Percentiles rank a stretch among this genome's conserved stretches.
Conservation (phyloP, 2,888 invertebrate species). For the Eretmocerus hayati region DNA sequence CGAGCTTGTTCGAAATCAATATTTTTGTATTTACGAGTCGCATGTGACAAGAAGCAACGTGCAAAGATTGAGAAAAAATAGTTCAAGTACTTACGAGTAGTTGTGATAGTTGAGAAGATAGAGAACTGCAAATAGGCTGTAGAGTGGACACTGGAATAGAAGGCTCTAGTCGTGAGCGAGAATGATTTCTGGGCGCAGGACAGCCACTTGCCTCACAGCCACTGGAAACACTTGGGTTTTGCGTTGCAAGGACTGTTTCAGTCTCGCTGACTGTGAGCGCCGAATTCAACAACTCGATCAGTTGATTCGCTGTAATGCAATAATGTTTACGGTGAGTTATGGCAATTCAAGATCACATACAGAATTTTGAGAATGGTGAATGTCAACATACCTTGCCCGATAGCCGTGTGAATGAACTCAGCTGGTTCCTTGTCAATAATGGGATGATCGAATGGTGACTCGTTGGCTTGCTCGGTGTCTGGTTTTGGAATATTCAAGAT, state of each 20-base stretch:
- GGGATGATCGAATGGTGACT: conserved; percentile 46
- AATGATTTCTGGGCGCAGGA: conserved; percentile 39
- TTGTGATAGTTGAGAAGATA: conserved; percentile 62
- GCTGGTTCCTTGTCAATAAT: conserved; percentile 54
- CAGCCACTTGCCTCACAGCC: conserved; percentile 43
- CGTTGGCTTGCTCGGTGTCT: conserved; percentile 28
- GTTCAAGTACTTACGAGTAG: conserved; percentile 53
- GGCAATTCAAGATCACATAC: too few species aligned
- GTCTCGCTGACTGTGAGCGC: conserved; percentile 53
- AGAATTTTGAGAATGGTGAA: too few species aligned
- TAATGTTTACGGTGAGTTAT: not conserved
- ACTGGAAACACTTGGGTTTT: conserved; percentile 43
- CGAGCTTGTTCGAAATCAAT: too few species aligned
- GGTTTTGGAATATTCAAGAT: conserved; percentile 67
- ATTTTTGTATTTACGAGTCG: too few species aligned
- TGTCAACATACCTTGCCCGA: conserved; percentile 54
- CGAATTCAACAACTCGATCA: conserved; percentile 53
- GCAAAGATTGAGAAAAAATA: too few species aligned
- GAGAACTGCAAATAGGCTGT: conserved; percentile 57
- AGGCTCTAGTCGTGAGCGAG: conserved; percentile 42
- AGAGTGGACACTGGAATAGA: conserved; percentile 57
- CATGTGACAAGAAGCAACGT: too few species aligned
- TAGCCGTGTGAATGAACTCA: conserved; percentile 63
- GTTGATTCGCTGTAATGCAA: conserved; percentile 48
- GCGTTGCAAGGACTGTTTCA: conserved; percentile 50